Evolutionary conservation across 2,888 invertebrate genomes (phyloP).

Genomic region (Drosophila pseudotalamancana): DNA sequence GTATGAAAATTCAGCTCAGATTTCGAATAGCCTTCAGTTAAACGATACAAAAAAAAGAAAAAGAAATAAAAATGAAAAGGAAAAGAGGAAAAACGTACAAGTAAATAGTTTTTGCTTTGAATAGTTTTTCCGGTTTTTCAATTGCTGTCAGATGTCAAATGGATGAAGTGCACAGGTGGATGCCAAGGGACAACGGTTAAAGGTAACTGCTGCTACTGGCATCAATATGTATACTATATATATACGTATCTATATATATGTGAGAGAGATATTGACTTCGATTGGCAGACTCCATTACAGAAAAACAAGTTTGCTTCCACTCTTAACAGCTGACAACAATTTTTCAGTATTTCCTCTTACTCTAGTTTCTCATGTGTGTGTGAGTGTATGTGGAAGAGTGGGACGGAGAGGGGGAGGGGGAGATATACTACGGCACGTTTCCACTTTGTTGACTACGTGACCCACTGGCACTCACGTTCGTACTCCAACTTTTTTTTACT

Average conservation of each 20-base stretch:
- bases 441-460: slow-evolving; percentile 23
- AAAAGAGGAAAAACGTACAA: too few species aligned
- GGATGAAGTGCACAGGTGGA: slow-evolving; percentile 14
- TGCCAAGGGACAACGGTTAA: slow-evolving; percentile 1
- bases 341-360: slow-evolving; percentile 3
- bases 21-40: not conserved
- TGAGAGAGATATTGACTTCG: slow-evolving; percentile 22
- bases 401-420: too few species aligned
- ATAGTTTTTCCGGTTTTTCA: slow-evolving; percentile 1
- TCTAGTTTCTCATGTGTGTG: not conserved
- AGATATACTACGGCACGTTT: slow-evolving; percentile 30
- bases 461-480: slow-evolving; percentile 8
- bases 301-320: slow-evolving; percentile 16
- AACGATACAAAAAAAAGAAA: not conserved
- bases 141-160: slow-evolving; percentile 46
- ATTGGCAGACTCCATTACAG: slow-evolving; percentile 26
- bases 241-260: not conserved
- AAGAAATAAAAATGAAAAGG: too few species aligned
- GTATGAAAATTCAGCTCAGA: not conserved
- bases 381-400: not conserved
- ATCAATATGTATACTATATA: not conserved
- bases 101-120: not conserved
- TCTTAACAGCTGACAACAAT: slow-evolving; percentile 9
- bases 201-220: slow-evolving; percentile 29
- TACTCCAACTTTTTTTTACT: slow-evolving; percentile 7